phyloP scores from a whole-genome alignment of 1,140 invertebrate species.

The Platorchestia sp. region DNA sequence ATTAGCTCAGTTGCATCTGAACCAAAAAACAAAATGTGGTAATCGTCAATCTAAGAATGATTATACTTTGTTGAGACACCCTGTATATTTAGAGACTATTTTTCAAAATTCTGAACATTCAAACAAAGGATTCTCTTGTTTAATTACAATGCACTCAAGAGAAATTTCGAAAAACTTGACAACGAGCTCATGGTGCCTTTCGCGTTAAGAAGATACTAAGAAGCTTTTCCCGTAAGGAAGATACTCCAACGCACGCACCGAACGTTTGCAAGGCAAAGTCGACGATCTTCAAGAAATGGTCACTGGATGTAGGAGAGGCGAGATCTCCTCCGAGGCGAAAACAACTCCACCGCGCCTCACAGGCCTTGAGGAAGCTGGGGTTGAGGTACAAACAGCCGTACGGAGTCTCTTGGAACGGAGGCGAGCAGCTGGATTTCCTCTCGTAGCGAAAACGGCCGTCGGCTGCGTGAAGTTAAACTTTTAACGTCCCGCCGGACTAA shows the following conservation, averaged over 20 bases:
- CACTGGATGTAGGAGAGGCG: background rate
- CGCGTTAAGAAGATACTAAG: too few species aligned
- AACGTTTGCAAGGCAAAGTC: background rate
- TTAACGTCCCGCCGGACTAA: too few species aligned
- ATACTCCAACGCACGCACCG: background rate
- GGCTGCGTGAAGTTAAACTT: background rate
- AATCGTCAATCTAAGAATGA: background rate
- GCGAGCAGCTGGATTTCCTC: background rate
- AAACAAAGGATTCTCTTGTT: too few species aligned
- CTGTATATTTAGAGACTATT: too few species aligned
- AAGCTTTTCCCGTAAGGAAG: too few species aligned
- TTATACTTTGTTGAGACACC: too few species aligned
- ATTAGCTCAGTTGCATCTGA: background rate
- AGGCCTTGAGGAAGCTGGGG: background rate
- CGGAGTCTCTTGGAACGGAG: background rate
- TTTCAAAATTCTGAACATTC: too few species aligned
- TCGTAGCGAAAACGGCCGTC: background rate
- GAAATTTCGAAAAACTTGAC: too few species aligned
- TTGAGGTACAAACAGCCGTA: conserved; percentile 19
- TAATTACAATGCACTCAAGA: too few species aligned
- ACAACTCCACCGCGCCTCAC: background rate
- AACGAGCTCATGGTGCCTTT: too few species aligned
- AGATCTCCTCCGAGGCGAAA: background rate
- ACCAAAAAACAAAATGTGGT: background rate
- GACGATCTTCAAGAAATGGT: background rate